phyloP scores from a whole-genome alignment of 1,140 invertebrate species.

The Drosophila bocki region DNA sequence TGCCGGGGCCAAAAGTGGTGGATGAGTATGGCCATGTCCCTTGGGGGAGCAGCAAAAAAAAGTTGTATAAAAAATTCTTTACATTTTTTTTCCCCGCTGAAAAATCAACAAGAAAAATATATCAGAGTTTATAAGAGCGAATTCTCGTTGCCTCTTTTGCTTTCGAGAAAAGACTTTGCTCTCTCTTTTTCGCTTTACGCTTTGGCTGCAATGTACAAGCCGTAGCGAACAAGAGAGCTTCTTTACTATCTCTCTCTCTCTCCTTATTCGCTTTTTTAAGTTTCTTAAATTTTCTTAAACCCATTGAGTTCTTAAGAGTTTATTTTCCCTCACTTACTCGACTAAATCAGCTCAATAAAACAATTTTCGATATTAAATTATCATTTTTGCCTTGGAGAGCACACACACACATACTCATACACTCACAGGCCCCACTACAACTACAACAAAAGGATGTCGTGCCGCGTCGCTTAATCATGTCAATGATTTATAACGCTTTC shows the following conservation, averaged over 20 bases:
- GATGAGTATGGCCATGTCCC: conserved; percentile 27
- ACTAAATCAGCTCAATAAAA: conserved; percentile 77
- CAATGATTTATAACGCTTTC: conserved; percentile 84
- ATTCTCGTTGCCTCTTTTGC: not conserved
- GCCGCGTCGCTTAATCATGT: conserved; percentile 81
- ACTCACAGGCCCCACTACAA: conserved; percentile 13
- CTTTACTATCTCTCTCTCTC: not conserved
- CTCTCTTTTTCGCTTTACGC: not conserved
- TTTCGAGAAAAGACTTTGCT: no score
- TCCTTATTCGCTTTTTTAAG: not conserved
- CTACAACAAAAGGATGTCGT: conserved; percentile 79
- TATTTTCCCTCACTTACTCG: not conserved
- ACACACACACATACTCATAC: conserved; percentile 12
- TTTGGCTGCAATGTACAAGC: not conserved
- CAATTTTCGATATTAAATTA: conserved; percentile 82
- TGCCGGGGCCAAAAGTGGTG: conserved; percentile 28
- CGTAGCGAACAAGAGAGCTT: not conserved
- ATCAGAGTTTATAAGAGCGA: not conserved
- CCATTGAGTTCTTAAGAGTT: not conserved
- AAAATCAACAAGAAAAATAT: not conserved
- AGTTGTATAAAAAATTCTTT: not conserved
- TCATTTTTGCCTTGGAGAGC: conserved; percentile 47
- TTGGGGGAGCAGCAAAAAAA: not conserved
- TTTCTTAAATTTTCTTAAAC: conserved; percentile 1
- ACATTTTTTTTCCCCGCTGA: not conserved